A percentile compares a stretch with the other conserved stretches of the same genome.
These are phyloP conservation scores for Episyrphus balteatus DNA, from an alignment of 1,140 invertebrate species.

Conservation along the genomic window DNA sequence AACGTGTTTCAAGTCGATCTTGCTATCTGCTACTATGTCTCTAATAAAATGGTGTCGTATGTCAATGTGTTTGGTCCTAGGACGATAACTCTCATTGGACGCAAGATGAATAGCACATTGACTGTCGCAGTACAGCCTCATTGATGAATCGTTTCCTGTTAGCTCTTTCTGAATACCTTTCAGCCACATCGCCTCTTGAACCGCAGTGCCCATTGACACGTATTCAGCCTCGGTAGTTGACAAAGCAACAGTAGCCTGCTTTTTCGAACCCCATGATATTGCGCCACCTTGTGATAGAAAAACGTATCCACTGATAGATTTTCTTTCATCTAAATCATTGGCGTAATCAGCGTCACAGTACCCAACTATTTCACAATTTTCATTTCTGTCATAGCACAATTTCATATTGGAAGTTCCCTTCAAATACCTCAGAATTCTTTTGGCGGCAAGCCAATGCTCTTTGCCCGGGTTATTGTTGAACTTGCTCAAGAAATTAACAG, in stretches of 20 bases:
- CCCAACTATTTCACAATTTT: background rate
- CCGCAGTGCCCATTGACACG: constrained; percentile 3
- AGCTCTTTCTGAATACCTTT: constrained; percentile 2
- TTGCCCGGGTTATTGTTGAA: constrained; percentile 11
- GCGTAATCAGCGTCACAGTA: constrained; percentile 6
- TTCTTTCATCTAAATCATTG: constrained; percentile 5
- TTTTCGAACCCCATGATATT: constrained; percentile 2
- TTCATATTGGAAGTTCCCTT: constrained; percentile 10
- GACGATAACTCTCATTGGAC: background rate
- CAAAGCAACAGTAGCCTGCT: constrained; percentile 19
- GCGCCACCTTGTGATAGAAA: constrained; percentile 6
- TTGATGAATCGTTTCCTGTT: background rate
- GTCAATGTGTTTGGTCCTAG: constrained; percentile 2
- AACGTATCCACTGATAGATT: constrained; percentile 4
- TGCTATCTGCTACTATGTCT: background rate
- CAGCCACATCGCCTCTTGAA: constrained; percentile 5
- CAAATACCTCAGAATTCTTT: constrained; percentile 14
- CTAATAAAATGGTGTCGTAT: background rate
- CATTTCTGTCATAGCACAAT: constrained; percentile 4
- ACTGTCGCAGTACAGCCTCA: constrained; percentile 2
- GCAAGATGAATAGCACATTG: background rate
- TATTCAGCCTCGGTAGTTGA: constrained; percentile 19
- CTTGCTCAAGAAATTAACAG: constrained; percentile 13
- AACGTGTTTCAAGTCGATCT: constrained; percentile 1
- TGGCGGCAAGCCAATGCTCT: constrained; percentile 8